Percentiles rank a stretch among this genome's conserved stretches.
phyloP scores from a whole-genome alignment of 2,797 vertebrate species.

The Cossypha dichroa region DNA sequence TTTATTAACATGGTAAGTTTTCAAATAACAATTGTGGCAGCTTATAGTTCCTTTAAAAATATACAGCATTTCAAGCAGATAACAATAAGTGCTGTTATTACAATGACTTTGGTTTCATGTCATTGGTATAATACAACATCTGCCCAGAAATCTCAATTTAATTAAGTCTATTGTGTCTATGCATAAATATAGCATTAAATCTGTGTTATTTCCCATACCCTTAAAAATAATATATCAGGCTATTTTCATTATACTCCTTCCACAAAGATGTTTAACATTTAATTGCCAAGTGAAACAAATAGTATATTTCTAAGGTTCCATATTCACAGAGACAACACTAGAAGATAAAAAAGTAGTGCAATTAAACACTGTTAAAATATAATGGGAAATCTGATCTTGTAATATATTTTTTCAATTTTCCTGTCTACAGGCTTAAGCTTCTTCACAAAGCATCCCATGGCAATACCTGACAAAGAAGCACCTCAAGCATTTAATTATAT shows the following conservation, averaged over 20 bases:
- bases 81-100: not conserved
- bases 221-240: not conserved
- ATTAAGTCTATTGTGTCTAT: slow-evolving; percentile 3
- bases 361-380: not conserved
- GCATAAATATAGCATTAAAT: slow-evolving; percentile 5
- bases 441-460: not conserved
- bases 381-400: not conserved
- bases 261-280: not conserved
- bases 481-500: not conserved
- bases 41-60: not conserved
- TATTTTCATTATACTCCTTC: not conserved
- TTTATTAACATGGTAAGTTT: not conserved
- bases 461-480: not conserved
- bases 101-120: not conserved
- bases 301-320: not conserved
- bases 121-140: not conserved
- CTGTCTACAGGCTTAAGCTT: not conserved
- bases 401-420: not conserved
- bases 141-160: slow-evolving; percentile 8
- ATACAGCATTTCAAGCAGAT: not conserved
- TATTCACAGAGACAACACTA: not conserved
- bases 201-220: not conserved
- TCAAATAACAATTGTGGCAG: not conserved
- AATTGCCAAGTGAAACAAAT: not conserved
- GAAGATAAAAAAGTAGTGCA: not conserved